These are phyloP conservation scores for Trachythela sp. DNA, from an alignment of 64 coral and sea anemone species.

Conservation along the genomic window DNA sequence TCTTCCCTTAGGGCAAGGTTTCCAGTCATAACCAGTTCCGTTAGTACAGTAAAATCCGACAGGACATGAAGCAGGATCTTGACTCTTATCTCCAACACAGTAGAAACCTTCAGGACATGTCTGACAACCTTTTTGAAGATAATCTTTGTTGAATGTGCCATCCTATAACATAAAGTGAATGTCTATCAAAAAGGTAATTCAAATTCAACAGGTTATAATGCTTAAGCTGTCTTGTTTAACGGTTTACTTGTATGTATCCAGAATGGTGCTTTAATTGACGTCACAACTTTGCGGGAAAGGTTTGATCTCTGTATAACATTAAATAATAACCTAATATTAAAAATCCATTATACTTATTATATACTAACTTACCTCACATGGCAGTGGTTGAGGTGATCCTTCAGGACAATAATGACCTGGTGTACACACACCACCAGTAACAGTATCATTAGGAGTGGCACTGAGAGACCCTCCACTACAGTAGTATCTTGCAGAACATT, in stretches of 20 bases:
- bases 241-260: too few relatives aligned
- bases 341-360: too few relatives aligned
- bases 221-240: too few relatives aligned
- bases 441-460: conserved; percentile 67
- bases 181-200: background rate
- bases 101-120: conserved; percentile 83
- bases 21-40: conserved; percentile 86
- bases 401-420: conserved; percentile 89
- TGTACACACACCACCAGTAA: conserved; percentile 87
- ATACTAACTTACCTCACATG: conserved; percentile 66
- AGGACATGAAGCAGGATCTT: conserved; percentile 81
- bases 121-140: conserved; percentile 68
- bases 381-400: conserved; percentile 73
- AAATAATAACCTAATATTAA: background rate
- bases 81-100: conserved; percentile 93
- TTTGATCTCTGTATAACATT: too few relatives aligned
- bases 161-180: conserved; percentile 61
- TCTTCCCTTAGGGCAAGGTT: conserved; percentile 70
- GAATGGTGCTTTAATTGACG: too few relatives aligned
- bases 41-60: conserved; percentile 74
- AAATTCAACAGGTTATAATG: too few relatives aligned
- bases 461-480: conserved; percentile 70
- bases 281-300: background rate
- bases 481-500: conserved; percentile 76
- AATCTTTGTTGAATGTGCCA: conserved; percentile 90